Conservation (phyloP, 2,888 invertebrate genomes). For the Sminthurinus aureus region DNA sequence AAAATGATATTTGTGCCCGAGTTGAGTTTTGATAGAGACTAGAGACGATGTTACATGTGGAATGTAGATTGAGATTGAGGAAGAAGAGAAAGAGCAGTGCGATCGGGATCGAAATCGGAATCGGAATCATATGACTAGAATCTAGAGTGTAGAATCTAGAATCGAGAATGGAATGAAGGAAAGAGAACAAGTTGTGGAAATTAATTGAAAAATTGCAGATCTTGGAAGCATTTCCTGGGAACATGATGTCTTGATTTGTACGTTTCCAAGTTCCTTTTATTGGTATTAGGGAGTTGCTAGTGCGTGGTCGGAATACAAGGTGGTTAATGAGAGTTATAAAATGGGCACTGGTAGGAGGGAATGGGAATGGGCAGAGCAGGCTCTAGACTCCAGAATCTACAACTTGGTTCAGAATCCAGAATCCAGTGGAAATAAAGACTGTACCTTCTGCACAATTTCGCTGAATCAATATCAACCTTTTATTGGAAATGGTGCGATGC, state of each 20-base stretch:
- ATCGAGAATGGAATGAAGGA: background rate
- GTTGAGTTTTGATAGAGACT: background rate
- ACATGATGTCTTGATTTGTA: constrained; percentile 60
- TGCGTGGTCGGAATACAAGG: constrained; percentile 59
- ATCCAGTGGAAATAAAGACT: constrained; percentile 41
- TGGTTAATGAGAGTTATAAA: constrained; percentile 58
- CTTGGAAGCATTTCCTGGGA: constrained; percentile 54
- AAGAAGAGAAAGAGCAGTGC: background rate
- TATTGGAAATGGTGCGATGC: constrained; percentile 42
- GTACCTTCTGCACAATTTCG: constrained; percentile 47
- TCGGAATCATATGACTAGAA: background rate
- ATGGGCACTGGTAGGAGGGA: constrained; percentile 44
- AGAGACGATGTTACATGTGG: background rate
- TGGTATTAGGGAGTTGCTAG: constrained; percentile 51
- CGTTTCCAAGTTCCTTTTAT: constrained; percentile 56
- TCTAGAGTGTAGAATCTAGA: no score
- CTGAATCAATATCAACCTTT: constrained; percentile 50
- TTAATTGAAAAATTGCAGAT: constrained; percentile 60
- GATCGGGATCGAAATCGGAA: background rate
- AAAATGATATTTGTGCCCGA: background rate
- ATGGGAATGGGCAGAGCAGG: background rate
- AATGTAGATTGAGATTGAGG: background rate
- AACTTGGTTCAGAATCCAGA: background rate
- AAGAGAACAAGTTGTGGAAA: constrained; percentile 47
- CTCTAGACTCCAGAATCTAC: no score